Percentiles rank a stretch among this genome's conserved stretches.
Evolutionary conservation across 2,113 vertebrate species (phyloP).

Genomic region (Psilopsiagon aurifrons): DNA sequence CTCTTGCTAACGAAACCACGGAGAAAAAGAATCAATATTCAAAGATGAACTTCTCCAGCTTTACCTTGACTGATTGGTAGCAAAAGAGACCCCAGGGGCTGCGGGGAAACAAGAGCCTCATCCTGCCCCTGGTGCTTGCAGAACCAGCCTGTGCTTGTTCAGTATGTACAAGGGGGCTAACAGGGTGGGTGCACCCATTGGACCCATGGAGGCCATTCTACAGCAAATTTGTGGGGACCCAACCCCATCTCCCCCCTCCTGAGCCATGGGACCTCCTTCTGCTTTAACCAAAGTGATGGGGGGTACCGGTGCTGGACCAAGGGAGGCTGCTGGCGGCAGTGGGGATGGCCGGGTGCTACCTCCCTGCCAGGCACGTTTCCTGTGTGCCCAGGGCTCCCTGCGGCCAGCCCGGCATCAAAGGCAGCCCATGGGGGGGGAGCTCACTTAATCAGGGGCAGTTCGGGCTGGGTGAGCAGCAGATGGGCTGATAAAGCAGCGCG

Average conservation of each 20-base stretch:
- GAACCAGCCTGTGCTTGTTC: not conserved
- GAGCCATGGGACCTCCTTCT: not conserved
- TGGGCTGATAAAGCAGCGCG: slow-evolving; percentile 81
- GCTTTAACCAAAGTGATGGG: not conserved
- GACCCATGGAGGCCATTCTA: no score
- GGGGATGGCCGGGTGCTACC: slow-evolving; percentile 45
- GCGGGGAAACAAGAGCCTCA: not conserved
- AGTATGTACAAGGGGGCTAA: accelerated
- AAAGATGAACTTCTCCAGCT: not conserved
- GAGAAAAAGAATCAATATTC: not conserved
- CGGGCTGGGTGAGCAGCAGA: slow-evolving; percentile 85
- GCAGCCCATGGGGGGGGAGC: slow-evolving; percentile 74
- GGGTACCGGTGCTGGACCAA: slow-evolving; percentile 64
- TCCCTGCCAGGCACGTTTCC: slow-evolving; percentile 77
- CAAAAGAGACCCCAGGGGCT: not conserved
- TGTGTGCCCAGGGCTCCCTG: slow-evolving; percentile 70
- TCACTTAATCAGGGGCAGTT: slow-evolving; percentile 84
- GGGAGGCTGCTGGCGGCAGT: slow-evolving; percentile 75
- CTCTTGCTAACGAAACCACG: not conserved
- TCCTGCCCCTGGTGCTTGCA: not conserved
- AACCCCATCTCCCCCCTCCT: not conserved
- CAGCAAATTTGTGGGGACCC: not conserved
- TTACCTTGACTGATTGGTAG: not conserved
- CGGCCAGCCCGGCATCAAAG: slow-evolving; percentile 80
- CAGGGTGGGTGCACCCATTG: accelerated